Percentiles rank a stretch among this genome's conserved stretches.
phyloP scores from a whole-genome alignment of 2,113 vertebrate species.

The Barbus barbus region DNA sequence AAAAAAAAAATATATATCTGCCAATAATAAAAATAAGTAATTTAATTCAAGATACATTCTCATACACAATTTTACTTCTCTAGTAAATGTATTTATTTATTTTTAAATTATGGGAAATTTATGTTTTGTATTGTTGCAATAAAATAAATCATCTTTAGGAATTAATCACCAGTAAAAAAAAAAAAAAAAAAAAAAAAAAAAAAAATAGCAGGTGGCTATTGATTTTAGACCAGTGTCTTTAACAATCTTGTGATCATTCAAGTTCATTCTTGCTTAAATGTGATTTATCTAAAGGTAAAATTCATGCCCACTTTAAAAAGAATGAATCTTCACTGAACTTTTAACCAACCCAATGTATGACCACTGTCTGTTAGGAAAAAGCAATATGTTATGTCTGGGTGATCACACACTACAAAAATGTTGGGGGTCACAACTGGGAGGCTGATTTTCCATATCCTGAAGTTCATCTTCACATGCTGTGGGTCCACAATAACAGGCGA shows the following conservation, averaged over 20 bases:
- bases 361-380: slow-evolving; percentile 18
- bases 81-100: background rate
- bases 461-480: slow-evolving; percentile 17
- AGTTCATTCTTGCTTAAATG: slow-evolving; percentile 5
- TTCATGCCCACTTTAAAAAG: background rate
- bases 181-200: background rate
- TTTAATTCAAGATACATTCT: background rate
- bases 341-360: background rate
- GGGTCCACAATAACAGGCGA: background rate
- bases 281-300: slow-evolving; percentile 16
- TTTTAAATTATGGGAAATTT: background rate
- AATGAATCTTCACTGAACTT: slow-evolving; percentile 17
- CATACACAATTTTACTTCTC: background rate
- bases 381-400: slow-evolving; percentile 37
- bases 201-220: background rate
- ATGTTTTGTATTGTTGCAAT: background rate
- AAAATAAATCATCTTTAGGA: background rate
- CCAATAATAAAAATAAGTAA: background rate
- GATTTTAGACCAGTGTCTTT: background rate
- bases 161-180: background rate
- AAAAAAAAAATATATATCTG: background rate
- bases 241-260: background rate
- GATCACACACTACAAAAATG: slow-evolving; percentile 29
- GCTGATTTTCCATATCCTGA: slow-evolving; percentile 25
- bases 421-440: slow-evolving; percentile 28